These are phyloP conservation scores for Chelon auratus DNA, from an alignment of 2,797 vertebrate species.

Conservation along the genomic window DNA sequence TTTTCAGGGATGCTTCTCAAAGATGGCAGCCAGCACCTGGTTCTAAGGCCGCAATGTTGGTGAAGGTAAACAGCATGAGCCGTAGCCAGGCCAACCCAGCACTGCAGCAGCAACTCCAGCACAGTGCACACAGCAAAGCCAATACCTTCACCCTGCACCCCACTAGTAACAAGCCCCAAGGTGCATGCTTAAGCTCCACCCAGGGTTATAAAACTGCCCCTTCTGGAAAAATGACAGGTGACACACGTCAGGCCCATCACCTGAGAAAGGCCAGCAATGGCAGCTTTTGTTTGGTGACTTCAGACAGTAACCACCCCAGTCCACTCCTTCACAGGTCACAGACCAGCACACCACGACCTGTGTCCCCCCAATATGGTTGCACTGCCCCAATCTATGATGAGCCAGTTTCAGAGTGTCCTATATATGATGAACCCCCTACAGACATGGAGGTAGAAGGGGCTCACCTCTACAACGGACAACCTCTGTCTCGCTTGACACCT, in stretches of 20 bases:
- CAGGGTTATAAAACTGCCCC: slow-evolving; percentile 80
- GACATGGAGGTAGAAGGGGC: slow-evolving; percentile 91
- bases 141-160: slow-evolving; percentile 76
- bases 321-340: slow-evolving; percentile 79
- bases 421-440: slow-evolving; percentile 91
- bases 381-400: slow-evolving; percentile 88
- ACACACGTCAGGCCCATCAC: slow-evolving; percentile 88
- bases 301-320: slow-evolving; percentile 77
- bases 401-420: slow-evolving; percentile 87
- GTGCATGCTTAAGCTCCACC: slow-evolving; percentile 73
- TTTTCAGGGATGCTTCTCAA: slow-evolving; percentile 82
- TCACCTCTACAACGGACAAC: slow-evolving; percentile 78
- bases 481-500: slow-evolving; percentile 76
- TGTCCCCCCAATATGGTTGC: slow-evolving; percentile 87
- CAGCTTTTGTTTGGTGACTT: slow-evolving; percentile 87
- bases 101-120: slow-evolving; percentile 72
- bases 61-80: slow-evolving; percentile 90
- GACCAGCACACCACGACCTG: slow-evolving; percentile 83
- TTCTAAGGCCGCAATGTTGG: slow-evolving; percentile 91
- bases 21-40: slow-evolving; percentile 91
- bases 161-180: slow-evolving; percentile 75
- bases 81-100: slow-evolving; percentile 71
- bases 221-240: slow-evolving; percentile 70
- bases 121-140: slow-evolving; percentile 74
- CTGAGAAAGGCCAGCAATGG: slow-evolving; percentile 90